Evolutionary conservation across 1,140 invertebrate species (phyloP).

Genomic region (Cheumatopsyche charites): DNA sequence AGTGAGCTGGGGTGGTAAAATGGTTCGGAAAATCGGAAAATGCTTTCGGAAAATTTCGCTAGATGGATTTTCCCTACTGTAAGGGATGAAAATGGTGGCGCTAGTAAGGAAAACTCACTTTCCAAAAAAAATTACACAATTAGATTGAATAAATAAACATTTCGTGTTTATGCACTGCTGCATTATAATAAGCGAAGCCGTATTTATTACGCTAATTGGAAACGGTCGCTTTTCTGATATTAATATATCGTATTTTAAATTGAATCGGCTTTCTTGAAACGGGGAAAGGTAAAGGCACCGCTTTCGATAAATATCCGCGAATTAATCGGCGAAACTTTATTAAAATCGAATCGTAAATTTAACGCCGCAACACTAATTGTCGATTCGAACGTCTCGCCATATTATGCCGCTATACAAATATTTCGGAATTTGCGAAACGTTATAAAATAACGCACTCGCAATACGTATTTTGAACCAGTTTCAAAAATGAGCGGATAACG

Average conservation of each 20-base stretch:
- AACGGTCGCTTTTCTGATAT: background rate
- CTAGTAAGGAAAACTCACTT: background rate
- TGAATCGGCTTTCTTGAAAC: too few species aligned
- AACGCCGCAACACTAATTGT: too few species aligned
- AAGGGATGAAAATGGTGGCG: slow-evolving; percentile 29
- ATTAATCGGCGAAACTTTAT: slow-evolving; percentile 11
- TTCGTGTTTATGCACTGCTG: background rate
- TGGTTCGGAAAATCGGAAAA: slow-evolving; percentile 19
- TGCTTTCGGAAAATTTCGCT: slow-evolving; percentile 27
- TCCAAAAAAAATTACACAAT: background rate
- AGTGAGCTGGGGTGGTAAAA: background rate
- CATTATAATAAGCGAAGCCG: too few species aligned
- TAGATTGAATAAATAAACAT: background rate
- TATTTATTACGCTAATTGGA: background rate
- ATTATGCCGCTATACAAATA: too few species aligned
- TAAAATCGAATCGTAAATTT: too few species aligned
- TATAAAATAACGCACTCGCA: too few species aligned
- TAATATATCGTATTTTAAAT: too few species aligned
- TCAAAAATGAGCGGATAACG: too few species aligned
- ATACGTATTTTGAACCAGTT: too few species aligned
- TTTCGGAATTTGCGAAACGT: too few species aligned
- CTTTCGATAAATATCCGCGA: background rate
- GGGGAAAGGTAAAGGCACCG: background rate
- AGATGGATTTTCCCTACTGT: slow-evolving; percentile 33
- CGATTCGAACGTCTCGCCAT: too few species aligned